Evolutionary conservation across 2,797 vertebrate genomes (phyloP).

Genomic region (Linurgus olivaceus): DNA sequence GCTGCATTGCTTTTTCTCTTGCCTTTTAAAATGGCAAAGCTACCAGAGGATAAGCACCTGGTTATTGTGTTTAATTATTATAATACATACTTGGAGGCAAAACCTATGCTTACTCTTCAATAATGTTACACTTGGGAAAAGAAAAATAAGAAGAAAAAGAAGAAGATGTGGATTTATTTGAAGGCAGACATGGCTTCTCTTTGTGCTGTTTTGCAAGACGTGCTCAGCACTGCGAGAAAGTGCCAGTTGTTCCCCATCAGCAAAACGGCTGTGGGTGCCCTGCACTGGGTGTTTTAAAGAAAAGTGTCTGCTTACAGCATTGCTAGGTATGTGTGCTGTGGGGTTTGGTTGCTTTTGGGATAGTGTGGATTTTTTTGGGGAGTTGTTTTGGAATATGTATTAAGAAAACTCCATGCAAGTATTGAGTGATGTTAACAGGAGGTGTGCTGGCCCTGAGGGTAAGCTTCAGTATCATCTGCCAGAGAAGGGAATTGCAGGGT

Average conservation of each 20-base stretch:
- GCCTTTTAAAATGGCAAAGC: background rate
- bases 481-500: too few species aligned
- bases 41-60: background rate
- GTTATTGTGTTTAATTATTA: background rate
- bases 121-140: background rate
- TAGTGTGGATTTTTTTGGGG: background rate
- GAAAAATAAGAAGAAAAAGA: background rate
- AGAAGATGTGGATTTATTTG: background rate
- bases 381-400: background rate
- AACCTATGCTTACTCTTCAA: background rate
- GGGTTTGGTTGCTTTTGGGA: background rate
- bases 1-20: background rate
- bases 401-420: background rate
- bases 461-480: background rate
- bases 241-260: background rate
- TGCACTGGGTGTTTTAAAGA: rapidly evolving
- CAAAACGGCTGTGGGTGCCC: background rate
- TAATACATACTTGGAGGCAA: background rate
- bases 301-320: rapidly evolving
- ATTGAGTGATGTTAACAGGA: rapidly evolving
- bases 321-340: background rate
- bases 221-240: rapidly evolving
- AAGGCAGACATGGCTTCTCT: background rate
- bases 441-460: background rate
- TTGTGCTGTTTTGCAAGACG: rapidly evolving